Evolutionary conservation across 2,888 invertebrate genomes (phyloP).

Genomic region (Galeopsomyia nigrocyanea): DNA sequence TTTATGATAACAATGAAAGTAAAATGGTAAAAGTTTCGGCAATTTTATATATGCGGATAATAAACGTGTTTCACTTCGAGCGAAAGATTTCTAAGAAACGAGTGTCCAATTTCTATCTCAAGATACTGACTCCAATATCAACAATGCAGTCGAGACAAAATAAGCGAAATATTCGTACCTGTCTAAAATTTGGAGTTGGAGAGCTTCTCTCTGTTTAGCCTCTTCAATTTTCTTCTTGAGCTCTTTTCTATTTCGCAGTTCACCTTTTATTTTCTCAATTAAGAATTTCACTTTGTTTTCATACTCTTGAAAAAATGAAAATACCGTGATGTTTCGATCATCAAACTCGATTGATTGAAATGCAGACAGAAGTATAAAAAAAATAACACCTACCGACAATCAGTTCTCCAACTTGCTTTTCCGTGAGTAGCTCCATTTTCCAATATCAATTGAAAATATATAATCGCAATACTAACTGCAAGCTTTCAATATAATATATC

Average conservation of each 20-base stretch:
- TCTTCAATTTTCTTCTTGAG: constrained; percentile 37
- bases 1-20: too few relatives aligned
- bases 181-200: constrained; percentile 37
- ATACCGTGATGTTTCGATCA: background rate
- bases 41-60: too few relatives aligned
- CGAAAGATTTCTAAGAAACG: too few relatives aligned
- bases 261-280: constrained; percentile 38
- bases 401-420: constrained; percentile 16
- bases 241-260: constrained; percentile 35
- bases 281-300: constrained; percentile 35
- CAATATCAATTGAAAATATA: background rate
- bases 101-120: too few relatives aligned
- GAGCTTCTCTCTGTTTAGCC: constrained; percentile 34
- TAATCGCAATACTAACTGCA: too few relatives aligned
- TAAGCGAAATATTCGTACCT: constrained; percentile 24
- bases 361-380: too few relatives aligned
- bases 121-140: too few relatives aligned
- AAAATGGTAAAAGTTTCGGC: too few relatives aligned
- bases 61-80: background rate
- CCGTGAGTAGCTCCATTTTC: constrained; percentile 24
- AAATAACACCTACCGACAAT: constrained; percentile 30
- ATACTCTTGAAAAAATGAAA: constrained; percentile 28
- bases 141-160: too few relatives aligned
- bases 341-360: background rate
- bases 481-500: too few relatives aligned